A percentile compares a stretch with the other conserved stretches of the same genome.
Evolutionary conservation across 2,113 vertebrate genomes (phyloP).

Genomic region (Ariopsis seemanni): DNA sequence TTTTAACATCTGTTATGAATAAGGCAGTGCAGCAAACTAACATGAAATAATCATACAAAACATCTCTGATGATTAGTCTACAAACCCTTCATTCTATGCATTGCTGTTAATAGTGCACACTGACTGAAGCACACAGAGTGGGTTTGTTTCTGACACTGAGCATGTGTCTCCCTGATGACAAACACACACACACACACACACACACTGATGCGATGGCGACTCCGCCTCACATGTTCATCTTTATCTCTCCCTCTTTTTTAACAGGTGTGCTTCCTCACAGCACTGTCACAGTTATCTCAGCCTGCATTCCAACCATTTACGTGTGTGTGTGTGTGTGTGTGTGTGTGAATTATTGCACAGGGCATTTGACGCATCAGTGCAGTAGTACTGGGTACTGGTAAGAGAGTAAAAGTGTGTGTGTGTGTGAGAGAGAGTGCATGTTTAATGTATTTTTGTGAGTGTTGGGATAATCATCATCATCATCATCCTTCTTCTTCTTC

Average conservation of each 20-base stretch:
- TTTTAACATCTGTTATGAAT: background rate
- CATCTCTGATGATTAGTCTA: background rate
- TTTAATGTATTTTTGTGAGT: background rate
- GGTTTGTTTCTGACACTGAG: slow-evolving; percentile 32
- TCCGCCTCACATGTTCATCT: slow-evolving; percentile 9
- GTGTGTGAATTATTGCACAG: background rate
- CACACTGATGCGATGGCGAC: background rate
- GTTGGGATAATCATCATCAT: background rate
- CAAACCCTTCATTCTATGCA: slow-evolving; percentile 1
- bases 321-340: slow-evolving; percentile 27
- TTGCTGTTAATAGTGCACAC: background rate
- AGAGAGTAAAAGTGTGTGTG: too few relatives aligned
- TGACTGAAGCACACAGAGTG: slow-evolving; percentile 9
- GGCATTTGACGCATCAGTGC: too few relatives aligned
- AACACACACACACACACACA: background rate
- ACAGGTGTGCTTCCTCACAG: slow-evolving; percentile 37
- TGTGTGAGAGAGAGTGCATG: background rate
- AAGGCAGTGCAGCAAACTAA: background rate
- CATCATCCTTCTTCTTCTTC: background rate
- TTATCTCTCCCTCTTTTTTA: slow-evolving; percentile 20
- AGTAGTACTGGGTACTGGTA: too few relatives aligned
- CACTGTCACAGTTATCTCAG: slow-evolving; percentile 33
- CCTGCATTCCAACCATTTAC: slow-evolving; percentile 39
- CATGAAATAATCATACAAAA: background rate
- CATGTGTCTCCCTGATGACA: slow-evolving; percentile 16